A percentile compares a stretch with the other conserved stretches of the same genome.
These are phyloP conservation scores for Apamea monoglypha DNA, from an alignment of 2,888 invertebrate genomes.

Conservation along the genomic window DNA sequence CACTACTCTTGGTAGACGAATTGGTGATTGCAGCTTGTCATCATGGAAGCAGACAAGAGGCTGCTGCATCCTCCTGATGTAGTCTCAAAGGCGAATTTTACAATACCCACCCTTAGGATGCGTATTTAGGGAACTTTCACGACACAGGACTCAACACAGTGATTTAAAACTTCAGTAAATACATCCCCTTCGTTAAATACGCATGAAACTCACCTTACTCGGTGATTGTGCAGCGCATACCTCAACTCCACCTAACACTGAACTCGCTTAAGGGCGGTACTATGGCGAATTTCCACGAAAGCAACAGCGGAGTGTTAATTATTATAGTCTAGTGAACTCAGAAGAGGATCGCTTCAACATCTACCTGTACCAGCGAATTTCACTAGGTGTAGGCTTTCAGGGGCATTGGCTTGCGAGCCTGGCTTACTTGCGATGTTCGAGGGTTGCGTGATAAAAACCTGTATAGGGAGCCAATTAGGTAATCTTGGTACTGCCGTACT, in stretches of 20 bases:
- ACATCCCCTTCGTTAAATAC: slow-evolving; percentile 2
- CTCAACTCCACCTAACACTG: slow-evolving; percentile 38
- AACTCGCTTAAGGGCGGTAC: slow-evolving; percentile 26
- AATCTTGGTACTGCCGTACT: slow-evolving; percentile 10
- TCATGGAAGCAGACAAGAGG: no score
- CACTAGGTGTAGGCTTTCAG: slow-evolving; percentile 58
- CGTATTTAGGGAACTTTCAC: neutral
- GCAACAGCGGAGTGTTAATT: slow-evolving; percentile 82
- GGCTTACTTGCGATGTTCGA: slow-evolving; percentile 38
- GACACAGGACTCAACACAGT: neutral
- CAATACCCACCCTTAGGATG: no score
- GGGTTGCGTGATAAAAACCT: slow-evolving; percentile 38
- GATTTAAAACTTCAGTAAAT: slow-evolving; percentile 3
- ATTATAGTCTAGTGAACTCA: slow-evolving; percentile 86
- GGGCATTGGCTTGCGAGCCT: slow-evolving; percentile 42
- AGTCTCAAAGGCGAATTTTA: neutral
- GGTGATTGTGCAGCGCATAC: neutral
- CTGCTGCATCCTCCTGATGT: neutral
- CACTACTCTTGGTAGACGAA: neutral
- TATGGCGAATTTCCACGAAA: slow-evolving; percentile 59
- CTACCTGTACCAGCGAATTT: slow-evolving; percentile 65
- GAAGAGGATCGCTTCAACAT: slow-evolving; percentile 73
- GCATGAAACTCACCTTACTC: slow-evolving; percentile 14
- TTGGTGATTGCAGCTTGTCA: neutral
- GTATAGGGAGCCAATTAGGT: slow-evolving; percentile 38